Evolutionary conservation across 2,888 invertebrate species (phyloP), one percentile per base, ranked within the genome.

Genomic region (Drosophila siamana): DNA sequence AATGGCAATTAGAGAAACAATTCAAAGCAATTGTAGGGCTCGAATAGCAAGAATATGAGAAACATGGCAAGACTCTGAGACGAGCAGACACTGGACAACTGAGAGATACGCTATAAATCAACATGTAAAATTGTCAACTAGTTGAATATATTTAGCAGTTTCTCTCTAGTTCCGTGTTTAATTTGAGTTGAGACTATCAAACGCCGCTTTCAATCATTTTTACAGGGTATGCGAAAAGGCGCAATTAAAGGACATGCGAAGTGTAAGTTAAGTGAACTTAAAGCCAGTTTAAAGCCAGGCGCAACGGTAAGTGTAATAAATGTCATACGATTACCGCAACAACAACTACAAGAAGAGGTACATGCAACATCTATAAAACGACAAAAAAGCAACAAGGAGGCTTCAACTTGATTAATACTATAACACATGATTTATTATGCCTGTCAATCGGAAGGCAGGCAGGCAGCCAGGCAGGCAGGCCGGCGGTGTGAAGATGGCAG

Each of bases 341-440:
- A 76, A 66, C 66, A 80, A 67, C 72, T 69, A 56, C 47, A 50
- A 16, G 62, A 70, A 15, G 51, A 62, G 44, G 28, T 30, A 55
- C 28, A 55, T 36, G 33, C 60, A 72, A 66, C 68, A 69, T 55
- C 30, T 61, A 59, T 19, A 15, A 24, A 19, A 33, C 13, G 26
- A 48, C 50, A 11, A 11, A 28, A 55, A 28, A 56, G 57, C 51
- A 64, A 69, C 54, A 57, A 63, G 72, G 65, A 78, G 85, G 64
- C 81, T 69, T 76, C 61, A 71, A 66, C 64, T 87, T 86, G 85
- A 86, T 86, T 87, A 86, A 86, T 86, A 86, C 88, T 74, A 86
- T 77, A 86, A 83, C 81, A 79, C 86, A 86, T 87, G 85, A 86
- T 86, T 87, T 86, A 86, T 86, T 83, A 84, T 84, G 82, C 64